Evolutionary conservation across 2,888 invertebrate species (phyloP).

Genomic region (Elmis aenea): DNA sequence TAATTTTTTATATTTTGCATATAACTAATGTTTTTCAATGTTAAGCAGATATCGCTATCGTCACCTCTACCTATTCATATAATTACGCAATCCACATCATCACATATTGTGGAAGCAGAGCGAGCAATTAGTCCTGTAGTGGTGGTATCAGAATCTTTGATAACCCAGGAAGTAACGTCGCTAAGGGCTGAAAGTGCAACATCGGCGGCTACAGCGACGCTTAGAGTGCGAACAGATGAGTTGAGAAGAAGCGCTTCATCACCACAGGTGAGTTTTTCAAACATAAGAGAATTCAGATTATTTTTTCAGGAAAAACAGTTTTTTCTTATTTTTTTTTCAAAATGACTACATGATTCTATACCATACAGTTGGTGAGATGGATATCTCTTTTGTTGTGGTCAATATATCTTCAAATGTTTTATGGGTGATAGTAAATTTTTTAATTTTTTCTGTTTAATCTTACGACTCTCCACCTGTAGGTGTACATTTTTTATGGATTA

Average conservation of each 20-base stretch:
- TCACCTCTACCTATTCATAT: slow-evolving; percentile 32
- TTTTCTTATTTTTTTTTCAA: too few species aligned
- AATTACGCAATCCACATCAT: slow-evolving; percentile 16
- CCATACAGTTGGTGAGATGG: too few species aligned
- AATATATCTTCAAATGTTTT: too few species aligned
- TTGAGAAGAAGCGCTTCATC: slow-evolving; percentile 57
- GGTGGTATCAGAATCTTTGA: slow-evolving; percentile 42
- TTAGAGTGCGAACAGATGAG: slow-evolving; percentile 55
- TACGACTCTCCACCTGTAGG: too few species aligned
- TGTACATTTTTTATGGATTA: too few species aligned
- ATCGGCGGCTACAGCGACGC: slow-evolving; percentile 32
- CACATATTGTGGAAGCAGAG: slow-evolving; percentile 29
- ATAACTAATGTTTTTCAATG: slow-evolving; percentile 5
- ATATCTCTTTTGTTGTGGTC: too few species aligned
- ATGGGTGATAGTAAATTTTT: too few species aligned
- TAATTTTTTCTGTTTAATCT: too few species aligned
- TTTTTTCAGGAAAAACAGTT: too few species aligned
- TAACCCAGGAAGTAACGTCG: slow-evolving; percentile 35
- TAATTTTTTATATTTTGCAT: not conserved
- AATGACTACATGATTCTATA: too few species aligned
- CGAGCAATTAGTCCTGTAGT: slow-evolving; percentile 43
- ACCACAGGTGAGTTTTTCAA: slow-evolving; percentile 59
- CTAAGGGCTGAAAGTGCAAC: slow-evolving; percentile 29
- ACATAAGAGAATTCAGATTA: too few species aligned
- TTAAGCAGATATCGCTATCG: slow-evolving; percentile 19